phyloP scores from a whole-genome alignment of 2,888 invertebrate species.

The Cryptocheilus praepositus region DNA sequence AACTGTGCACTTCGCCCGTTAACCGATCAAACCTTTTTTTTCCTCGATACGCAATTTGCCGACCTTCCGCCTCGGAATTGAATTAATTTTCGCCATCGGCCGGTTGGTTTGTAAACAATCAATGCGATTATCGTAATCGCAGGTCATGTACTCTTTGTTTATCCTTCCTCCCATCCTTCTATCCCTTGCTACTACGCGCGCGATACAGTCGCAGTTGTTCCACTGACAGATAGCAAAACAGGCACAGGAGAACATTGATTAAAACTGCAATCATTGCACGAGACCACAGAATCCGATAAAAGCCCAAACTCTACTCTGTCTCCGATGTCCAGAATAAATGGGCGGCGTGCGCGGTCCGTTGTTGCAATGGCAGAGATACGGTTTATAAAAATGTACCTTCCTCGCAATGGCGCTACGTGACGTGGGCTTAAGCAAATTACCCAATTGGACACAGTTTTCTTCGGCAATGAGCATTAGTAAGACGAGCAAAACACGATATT shows the following conservation, averaged over 20 bases:
- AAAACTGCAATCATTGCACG: conserved; percentile 61
- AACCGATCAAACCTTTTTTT: conserved; percentile 10
- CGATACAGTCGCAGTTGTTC: conserved; percentile 27
- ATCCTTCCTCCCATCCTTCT: conserved; percentile 10
- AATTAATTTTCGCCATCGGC: conserved; percentile 52
- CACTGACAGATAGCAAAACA: conserved; percentile 55
- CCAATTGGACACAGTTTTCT: no score
- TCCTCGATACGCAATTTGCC: conserved; percentile 29
- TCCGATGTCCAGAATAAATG: conserved; percentile 40
- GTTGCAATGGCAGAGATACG: conserved; percentile 18
- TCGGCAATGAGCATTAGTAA: no score
- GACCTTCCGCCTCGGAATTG: conserved; percentile 42
- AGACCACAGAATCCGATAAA: conserved; percentile 60
- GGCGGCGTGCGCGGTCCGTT: conserved; percentile 20
- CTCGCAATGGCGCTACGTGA: not conserved
- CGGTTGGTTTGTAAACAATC: conserved; percentile 47
- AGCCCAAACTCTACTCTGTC: conserved; percentile 44
- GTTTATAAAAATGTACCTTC: conserved; percentile 39
- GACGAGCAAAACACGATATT: no score
- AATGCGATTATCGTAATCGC: conserved; percentile 56
- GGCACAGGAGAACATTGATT: conserved; percentile 56
- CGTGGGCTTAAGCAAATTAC: no score
- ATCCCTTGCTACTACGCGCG: not conserved
- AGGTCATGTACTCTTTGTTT: conserved; percentile 12
- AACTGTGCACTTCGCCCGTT: conserved; percentile 23